Evolutionary conservation across 2,888 invertebrate species (phyloP), one percentile per base, ranked within the genome.

Genomic region (Trimorus sp.): DNA sequence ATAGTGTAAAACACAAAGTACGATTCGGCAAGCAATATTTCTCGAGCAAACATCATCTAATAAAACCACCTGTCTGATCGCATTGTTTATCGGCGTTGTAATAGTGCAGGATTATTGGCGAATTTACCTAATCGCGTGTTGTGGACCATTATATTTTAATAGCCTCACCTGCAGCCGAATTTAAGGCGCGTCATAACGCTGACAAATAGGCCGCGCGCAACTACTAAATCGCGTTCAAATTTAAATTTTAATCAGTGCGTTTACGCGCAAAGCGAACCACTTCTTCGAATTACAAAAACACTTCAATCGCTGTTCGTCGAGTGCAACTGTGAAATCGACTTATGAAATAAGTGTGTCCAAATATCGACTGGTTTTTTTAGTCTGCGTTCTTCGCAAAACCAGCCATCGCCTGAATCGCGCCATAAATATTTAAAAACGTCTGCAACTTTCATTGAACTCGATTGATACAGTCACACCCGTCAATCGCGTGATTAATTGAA

Each of bases 61-160:
- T 53, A 53, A 68, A 79, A 75, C 79, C 74, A 79, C 79, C 74
- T 79, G 74, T 79, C 80, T 76, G 80, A 70, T 56, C 58, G 63
- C 40, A 77, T 68, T 71, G 76, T 77, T 81, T 77, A 71, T 45
- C 26, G 51, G 40, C 12, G 15, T 56, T 81, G 73, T 77, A 76
- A 77, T 69, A 62, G 75, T 48, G 71, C 53, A 49, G 81, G 74
- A 77, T 82, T 77, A 82, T 74, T 74, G 69, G 77, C 63, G 63
- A 77, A 82, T 82, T 82, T 73, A 70, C 63, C 77, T 82, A 77
- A 82, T 82, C 77, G 81, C 58, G 59, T 68, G 81, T 51, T 59
- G 62, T 59, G 74, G 69, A 74, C 63, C 77, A 74, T 73, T 77
- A 82, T 77, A 81, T 63, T 77, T 77, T 73, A 63, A 77, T 81